Evolutionary conservation across 2,797 vertebrate genomes (phyloP).

Genomic region (Cryptoprocta ferox): DNA sequence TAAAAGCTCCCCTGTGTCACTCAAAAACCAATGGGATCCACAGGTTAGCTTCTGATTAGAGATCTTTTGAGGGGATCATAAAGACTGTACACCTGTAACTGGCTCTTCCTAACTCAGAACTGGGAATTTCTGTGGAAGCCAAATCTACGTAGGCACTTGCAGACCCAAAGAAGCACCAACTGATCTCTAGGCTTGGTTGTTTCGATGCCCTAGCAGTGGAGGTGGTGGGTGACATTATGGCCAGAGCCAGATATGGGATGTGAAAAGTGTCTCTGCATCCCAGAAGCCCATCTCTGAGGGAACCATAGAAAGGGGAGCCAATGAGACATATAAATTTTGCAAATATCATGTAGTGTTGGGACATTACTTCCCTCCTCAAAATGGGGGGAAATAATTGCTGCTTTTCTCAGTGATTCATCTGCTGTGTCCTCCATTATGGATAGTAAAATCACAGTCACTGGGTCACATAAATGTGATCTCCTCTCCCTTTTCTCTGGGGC

Average conservation of each 20-base stretch:
- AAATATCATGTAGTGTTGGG: background rate
- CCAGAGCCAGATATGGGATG: background rate
- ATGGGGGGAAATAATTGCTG: background rate
- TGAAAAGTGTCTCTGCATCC: background rate
- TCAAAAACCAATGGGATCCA: background rate
- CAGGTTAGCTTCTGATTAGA: background rate
- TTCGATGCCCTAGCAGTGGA: background rate
- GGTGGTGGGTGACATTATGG: background rate
- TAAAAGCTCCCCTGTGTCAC: background rate
- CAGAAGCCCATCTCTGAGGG: background rate
- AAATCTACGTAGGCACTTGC: background rate
- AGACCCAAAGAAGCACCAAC: background rate
- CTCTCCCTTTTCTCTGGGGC: background rate
- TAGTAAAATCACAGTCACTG: background rate
- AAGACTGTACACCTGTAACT: accelerated
- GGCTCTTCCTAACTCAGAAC: background rate
- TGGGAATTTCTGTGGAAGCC: background rate
- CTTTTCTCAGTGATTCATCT: background rate
- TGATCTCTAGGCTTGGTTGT: background rate
- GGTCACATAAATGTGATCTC: background rate
- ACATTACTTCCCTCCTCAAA: background rate
- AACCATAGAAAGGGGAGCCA: background rate
- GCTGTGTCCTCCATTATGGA: background rate
- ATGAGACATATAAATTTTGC: background rate
- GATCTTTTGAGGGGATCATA: background rate